Conservation (phyloP, 2,888 invertebrate species). For the Melanophora roralis region DNA sequence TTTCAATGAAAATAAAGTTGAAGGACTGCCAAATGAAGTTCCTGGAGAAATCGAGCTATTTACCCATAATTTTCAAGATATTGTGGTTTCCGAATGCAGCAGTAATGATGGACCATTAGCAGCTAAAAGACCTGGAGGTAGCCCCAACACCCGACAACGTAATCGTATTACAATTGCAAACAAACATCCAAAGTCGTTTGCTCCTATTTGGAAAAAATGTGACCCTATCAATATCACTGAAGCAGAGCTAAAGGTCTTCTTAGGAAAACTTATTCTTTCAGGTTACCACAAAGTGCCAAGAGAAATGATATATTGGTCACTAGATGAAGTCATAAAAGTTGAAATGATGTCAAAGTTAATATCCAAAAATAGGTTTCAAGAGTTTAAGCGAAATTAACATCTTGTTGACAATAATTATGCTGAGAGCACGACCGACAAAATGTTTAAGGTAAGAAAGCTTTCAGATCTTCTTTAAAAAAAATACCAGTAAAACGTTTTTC, state of each 20-base stretch:
- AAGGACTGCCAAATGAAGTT: background rate
- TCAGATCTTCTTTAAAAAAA: no score
- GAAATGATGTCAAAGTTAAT: no score
- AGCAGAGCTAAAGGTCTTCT: background rate
- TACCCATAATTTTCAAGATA: background rate
- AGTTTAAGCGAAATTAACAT: no score
- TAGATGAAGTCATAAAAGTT: no score
- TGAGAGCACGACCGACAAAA: no score
- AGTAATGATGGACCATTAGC: background rate
- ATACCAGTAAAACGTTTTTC: no score
- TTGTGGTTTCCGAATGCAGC: background rate
- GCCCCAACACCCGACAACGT: background rate
- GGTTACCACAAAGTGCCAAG: slow-evolving; percentile 3
- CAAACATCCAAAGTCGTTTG: background rate
- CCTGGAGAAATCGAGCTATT: background rate
- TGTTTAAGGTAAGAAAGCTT: no score
- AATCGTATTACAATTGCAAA: background rate
- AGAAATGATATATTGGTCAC: no score
- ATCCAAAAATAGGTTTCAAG: no score
- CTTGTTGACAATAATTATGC: no score
- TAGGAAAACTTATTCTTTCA: background rate
- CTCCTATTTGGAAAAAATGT: no score
- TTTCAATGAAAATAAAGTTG: background rate
- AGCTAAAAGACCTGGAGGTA: background rate
- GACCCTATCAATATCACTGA: background rate